A percentile compares a stretch with the other conserved stretches of the same genome.
These are phyloP conservation scores for Lepus oiostolus DNA, from an alignment of 2,797 vertebrate species.

Conservation along the genomic window DNA sequence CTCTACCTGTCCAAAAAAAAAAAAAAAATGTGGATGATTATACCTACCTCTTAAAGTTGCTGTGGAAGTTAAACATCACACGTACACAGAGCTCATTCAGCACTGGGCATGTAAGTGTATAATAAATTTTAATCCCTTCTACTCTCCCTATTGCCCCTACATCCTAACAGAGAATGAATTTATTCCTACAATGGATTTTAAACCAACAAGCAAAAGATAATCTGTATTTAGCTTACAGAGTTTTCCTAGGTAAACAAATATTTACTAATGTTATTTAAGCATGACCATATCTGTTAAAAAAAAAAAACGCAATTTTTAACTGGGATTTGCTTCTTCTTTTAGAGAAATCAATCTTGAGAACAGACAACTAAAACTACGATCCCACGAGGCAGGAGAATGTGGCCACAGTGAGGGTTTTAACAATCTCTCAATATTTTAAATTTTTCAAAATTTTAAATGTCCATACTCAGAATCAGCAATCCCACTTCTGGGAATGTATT, in stretches of 20 bases:
- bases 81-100: background rate
- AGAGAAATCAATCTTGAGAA: conserved; percentile 31
- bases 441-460: conserved; percentile 33
- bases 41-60: background rate
- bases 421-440: background rate
- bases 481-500: conserved; percentile 24
- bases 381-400: background rate
- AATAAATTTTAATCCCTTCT: conserved; percentile 5
- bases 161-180: background rate
- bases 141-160: background rate
- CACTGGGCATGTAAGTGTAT: background rate
- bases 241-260: background rate
- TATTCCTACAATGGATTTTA: background rate
- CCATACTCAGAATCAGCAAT: conserved; percentile 1
- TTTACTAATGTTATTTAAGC: background rate
- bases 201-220: conserved; percentile 17
- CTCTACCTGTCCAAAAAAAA: no score
- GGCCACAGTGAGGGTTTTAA: background rate
- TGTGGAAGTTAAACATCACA: conserved; percentile 43
- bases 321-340: background rate
- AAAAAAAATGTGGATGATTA: background rate
- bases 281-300: background rate
- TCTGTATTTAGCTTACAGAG: conserved; percentile 26
- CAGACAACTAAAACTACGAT: background rate
- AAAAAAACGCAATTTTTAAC: background rate